Percentiles rank a stretch among this genome's conserved stretches.
phyloP scores from a whole-genome alignment of 2,797 vertebrate genomes.

The Neostethus bicornis region DNA sequence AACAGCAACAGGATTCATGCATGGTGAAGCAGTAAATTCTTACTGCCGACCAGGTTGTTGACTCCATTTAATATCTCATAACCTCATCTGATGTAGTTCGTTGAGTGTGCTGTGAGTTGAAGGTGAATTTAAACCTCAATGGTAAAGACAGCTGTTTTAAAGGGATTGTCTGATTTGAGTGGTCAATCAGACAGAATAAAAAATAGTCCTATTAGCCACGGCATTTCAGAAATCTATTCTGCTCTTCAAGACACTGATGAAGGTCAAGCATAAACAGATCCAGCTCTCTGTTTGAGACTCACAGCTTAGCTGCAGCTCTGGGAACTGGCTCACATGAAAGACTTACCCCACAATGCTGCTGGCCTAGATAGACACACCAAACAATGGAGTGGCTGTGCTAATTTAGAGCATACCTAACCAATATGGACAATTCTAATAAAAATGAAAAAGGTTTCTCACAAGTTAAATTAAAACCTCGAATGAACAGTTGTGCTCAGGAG shows the following conservation, averaged over 20 bases:
- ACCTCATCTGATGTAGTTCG: background rate
- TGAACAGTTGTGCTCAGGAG: constrained; percentile 7
- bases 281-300: constrained; percentile 48
- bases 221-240: constrained; percentile 39
- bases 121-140: constrained; percentile 2
- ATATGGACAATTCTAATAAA: constrained; percentile 41
- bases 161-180: constrained; percentile 40
- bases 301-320: constrained; percentile 59
- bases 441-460: constrained; percentile 32
- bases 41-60: background rate
- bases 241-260: constrained; percentile 67
- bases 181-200: constrained; percentile 59
- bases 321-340: constrained; percentile 66
- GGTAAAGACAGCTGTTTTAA: constrained; percentile 25
- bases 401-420: constrained; percentile 52
- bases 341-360: constrained; percentile 65
- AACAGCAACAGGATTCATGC: constrained; percentile 5
- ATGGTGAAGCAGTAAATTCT: constrained; percentile 3
- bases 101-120: constrained; percentile 1
- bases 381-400: constrained; percentile 59
- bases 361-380: constrained; percentile 62
- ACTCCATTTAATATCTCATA: background rate
- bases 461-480: constrained; percentile 39
- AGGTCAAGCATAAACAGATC: constrained; percentile 73
- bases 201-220: constrained; percentile 54